Base-by-base conservation (phyloP, 2,113 vertebrate species). In the Leuciscus idus region DNA sequence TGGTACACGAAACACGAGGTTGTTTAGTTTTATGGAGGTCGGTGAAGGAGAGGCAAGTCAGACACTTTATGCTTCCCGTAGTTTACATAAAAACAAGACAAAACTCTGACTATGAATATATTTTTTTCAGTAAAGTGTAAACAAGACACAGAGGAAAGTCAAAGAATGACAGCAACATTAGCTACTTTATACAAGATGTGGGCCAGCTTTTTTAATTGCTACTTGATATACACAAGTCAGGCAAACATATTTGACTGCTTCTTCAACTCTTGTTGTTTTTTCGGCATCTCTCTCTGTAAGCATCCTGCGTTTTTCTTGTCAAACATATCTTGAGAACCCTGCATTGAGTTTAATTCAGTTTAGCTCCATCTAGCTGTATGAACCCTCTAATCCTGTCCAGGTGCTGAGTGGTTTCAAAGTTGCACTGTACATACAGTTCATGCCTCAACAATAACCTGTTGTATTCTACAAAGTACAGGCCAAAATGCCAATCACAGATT, bases 401-500 rank as follows among this genome's bases (percentile, higher is more conserved):
- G 70, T n/a, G 36, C 21, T 43, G 70, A 73, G 21, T 73, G 21
- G 39, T 46, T 73, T 43, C 5, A 73, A 43, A 46, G 10, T 13
- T n/a, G 21, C 23, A 48, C 21, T 6, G 43, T 26, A 33, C 30
- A 33, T 33, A 73, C 21, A n/a, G 70, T 46, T 73, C 36, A 46
- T n/a, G 2, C 11, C 39, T 46, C 23, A 74, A 48, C 12, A 74
- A 46, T 15, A 73, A 73, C 23, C 39, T 39, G 39, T 39, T 39
- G 39, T 39, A 39, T 39, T 39, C 39, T 46, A 2, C 21, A n/a
- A 23, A 2, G 21, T n/a, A n/a, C 10, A 13, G 21, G 39, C 11
- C 36, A 46, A 74, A 73, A 74, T 74, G 39, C 21, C 72, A 74
- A 48, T 74, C 72, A 46, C 21, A n/a, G 36, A 74, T 13, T 23